Conservation (phyloP, 2,797 vertebrate genomes). For the Perodicticus potto region DNA sequence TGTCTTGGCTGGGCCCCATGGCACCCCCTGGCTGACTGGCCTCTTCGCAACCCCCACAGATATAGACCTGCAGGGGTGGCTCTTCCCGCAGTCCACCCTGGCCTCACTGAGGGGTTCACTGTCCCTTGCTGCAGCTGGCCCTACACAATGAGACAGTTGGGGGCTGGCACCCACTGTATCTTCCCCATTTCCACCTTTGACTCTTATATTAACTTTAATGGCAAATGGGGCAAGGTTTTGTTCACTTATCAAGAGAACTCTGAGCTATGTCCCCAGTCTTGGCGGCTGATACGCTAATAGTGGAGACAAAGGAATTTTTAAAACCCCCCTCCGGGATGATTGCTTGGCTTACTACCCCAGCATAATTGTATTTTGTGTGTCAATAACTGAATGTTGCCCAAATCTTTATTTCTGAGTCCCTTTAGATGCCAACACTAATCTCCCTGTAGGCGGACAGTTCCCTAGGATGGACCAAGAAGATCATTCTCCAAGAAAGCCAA, state of each 20-base stretch:
- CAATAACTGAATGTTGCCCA: constrained; percentile 25
- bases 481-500: constrained; percentile 10
- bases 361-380: constrained; percentile 33
- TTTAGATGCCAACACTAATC: constrained; percentile 56
- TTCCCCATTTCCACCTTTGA: not conserved
- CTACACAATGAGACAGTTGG: fast-evolving
- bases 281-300: not conserved
- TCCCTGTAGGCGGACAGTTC: not conserved
- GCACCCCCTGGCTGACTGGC: not conserved
- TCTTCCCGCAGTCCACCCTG: not conserved
- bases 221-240: not conserved
- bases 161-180: not conserved
- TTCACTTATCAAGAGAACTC: not conserved
- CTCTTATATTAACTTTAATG: not conserved
- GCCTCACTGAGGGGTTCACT: not conserved
- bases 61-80: not conserved
- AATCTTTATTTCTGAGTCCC: not conserved
- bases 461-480: not conserved
- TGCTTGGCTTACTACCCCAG: not conserved
- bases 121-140: not conserved
- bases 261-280: not conserved
- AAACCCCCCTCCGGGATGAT: constrained; percentile 17
- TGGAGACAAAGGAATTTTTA: not conserved
- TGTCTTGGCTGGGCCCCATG: not conserved
- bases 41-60: not conserved